phyloP scores from a whole-genome alignment of 2,797 vertebrate genomes.

The Helarctos malayanus region DNA sequence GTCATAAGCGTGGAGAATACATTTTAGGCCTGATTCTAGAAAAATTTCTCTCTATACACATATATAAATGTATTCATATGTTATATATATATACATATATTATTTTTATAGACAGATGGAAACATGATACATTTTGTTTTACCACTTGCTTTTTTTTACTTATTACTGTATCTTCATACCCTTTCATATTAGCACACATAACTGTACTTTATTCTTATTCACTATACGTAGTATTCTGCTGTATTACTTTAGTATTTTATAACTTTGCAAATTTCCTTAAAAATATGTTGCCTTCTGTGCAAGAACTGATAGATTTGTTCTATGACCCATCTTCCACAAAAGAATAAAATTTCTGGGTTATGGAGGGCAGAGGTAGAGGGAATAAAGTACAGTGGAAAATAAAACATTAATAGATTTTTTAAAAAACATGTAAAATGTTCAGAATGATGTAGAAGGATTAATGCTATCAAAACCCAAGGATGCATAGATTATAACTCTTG shows the following conservation, averaged over 20 bases:
- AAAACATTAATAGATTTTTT: not conserved
- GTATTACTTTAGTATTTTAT: not conserved
- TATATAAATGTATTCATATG: not conserved
- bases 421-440: constrained; percentile 10
- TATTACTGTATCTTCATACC: not conserved
- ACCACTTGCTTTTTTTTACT: not conserved
- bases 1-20: not conserved
- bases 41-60: not conserved
- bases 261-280: constrained; percentile 16
- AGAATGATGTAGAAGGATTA: not conserved
- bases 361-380: not conserved
- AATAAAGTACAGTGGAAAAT: constrained; percentile 7
- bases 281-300: not conserved
- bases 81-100: not conserved
- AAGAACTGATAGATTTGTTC: constrained; percentile 32
- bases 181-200: not conserved
- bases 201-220: constrained; percentile 44
- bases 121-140: constrained; percentile 35
- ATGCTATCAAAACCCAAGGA: not conserved
- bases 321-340: not conserved
- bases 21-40: not conserved
- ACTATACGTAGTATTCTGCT: not conserved
- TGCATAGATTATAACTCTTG: not conserved
- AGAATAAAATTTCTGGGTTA: not conserved
- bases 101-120: constrained; percentile 12